phyloP scores from a whole-genome alignment of 2,797 vertebrate genomes.

The Merluccius polli region DNA sequence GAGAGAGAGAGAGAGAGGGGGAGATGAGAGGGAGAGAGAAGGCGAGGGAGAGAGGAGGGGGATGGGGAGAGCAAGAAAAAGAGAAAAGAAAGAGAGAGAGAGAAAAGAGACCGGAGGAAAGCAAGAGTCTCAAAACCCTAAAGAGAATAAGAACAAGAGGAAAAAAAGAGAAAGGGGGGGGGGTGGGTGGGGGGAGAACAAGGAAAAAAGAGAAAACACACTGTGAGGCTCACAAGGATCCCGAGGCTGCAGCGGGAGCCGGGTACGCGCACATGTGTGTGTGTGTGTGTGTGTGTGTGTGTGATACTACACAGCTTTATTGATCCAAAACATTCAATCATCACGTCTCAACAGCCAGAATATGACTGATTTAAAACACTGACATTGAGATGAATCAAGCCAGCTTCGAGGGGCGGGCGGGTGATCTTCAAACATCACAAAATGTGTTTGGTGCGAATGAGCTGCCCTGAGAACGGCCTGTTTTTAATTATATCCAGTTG shows the following conservation, averaged over 20 bases:
- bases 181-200: constrained; percentile 12
- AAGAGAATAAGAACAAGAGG: constrained; percentile 24
- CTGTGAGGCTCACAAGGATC: constrained; percentile 65
- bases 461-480: constrained; percentile 27
- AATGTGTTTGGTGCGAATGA: background rate
- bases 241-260: constrained; percentile 67
- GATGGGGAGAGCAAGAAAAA: constrained; percentile 8
- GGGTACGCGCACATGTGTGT: constrained; percentile 30
- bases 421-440: constrained; percentile 19
- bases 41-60: constrained; percentile 19
- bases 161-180: constrained; percentile 35
- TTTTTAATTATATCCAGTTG: constrained; percentile 52
- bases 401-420: too few relatives aligned
- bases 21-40: constrained; percentile 21
- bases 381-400: constrained; percentile 45
- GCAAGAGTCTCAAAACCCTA: background rate
- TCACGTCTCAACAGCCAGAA: constrained; percentile 40
- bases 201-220: constrained; percentile 9
- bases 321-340: constrained; percentile 46
- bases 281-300: background rate
- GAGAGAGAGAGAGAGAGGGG: constrained; percentile 22
- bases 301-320: constrained; percentile 34
- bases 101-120: constrained; percentile 21
- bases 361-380: constrained; percentile 50
- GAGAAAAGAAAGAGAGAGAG: constrained; percentile 12